Evolutionary conservation across 2,797 vertebrate genomes (phyloP).

Genomic region (Amblyraja radiata): DNA sequence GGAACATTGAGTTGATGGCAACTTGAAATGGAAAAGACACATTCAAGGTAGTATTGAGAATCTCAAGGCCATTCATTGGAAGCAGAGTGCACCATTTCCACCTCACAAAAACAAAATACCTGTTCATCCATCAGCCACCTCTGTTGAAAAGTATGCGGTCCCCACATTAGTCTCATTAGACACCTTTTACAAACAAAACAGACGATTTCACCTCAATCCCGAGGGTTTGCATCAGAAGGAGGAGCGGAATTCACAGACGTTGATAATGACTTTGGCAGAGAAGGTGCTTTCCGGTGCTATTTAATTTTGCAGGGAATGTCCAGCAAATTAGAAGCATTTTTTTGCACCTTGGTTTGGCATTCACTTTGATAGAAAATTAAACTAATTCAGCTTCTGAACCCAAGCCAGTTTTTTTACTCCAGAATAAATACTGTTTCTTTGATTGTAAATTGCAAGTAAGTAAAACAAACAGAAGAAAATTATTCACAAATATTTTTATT

Average conservation of each 20-base stretch:
- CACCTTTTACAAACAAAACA: no score
- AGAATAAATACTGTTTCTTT: conserved; percentile 3
- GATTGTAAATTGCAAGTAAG: conserved; percentile 23
- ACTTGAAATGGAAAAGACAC: no score
- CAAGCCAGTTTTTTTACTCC: conserved; percentile 9
- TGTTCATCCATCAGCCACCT: no score
- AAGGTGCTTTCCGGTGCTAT: background rate
- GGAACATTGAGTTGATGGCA: no score
- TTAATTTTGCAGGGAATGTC: background rate
- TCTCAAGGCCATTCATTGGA: no score
- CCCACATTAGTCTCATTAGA: no score
- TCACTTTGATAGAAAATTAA: conserved; percentile 2
- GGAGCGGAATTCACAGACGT: background rate
- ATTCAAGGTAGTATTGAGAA: no score
- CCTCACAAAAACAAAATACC: no score
- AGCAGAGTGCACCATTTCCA: no score
- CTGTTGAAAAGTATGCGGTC: no score
- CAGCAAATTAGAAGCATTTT: background rate
- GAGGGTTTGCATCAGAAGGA: no score
- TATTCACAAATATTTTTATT: conserved; percentile 33
- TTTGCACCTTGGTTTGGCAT: background rate
- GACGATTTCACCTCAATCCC: no score
- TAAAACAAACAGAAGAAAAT: conserved; percentile 32
- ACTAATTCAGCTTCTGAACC: conserved; percentile 23
- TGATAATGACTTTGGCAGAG: background rate